Base-by-base conservation (phyloP, 2,888 invertebrate species). In the Ophioninae sp. region DNA sequence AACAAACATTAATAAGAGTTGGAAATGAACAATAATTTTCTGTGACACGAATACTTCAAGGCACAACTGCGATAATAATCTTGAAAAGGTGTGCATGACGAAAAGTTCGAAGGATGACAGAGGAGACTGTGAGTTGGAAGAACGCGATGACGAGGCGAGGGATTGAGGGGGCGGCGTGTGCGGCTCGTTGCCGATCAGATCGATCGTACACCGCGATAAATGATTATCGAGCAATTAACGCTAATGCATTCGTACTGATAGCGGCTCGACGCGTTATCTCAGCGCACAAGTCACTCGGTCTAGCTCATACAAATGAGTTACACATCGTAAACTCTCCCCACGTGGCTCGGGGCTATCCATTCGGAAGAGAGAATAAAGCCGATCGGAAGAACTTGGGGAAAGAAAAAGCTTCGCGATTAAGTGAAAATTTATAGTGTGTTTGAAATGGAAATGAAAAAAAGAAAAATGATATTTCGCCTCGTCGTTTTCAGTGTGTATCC, bases 181-280 rank as follows among this genome's bases (percentile, higher is more conserved):
- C 76, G 79, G 68, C 72, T 73, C 76, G 82, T 37, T 82, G 64
- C 68, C 57, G 82, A 82, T 84, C 82, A 82, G 76, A 79, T 82
- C 82, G 84, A 84, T 84, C 84, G 79, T 76, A 68, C 68, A 65
- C 41, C 50, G 37, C 76, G 84, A 84, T 84, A 84, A 84, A 84
- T 76, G 82, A 82, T 84, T 84, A 84, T 84, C 84, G 79, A 73
- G 84, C 84, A 84, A 84, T 84, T 84, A 82, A 84, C 84, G 84
- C 84, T 84, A 84, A 84, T 84, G 84, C 84, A 84, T 84, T 82
- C 79, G 84, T 79, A 79, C 73, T 82, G 84, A 84, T 84, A 73
- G 67, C 73, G 64, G 37, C 57, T 68, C 56, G 8, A 8, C 80
- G 79, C 62, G 75, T 84, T 84, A 82, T 82, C 84, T 84, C 74